Evolutionary conservation across 2,797 vertebrate species (phyloP), one percentile per base, ranked within the genome.

Genomic region (Tragelaphus oryx): DNA sequence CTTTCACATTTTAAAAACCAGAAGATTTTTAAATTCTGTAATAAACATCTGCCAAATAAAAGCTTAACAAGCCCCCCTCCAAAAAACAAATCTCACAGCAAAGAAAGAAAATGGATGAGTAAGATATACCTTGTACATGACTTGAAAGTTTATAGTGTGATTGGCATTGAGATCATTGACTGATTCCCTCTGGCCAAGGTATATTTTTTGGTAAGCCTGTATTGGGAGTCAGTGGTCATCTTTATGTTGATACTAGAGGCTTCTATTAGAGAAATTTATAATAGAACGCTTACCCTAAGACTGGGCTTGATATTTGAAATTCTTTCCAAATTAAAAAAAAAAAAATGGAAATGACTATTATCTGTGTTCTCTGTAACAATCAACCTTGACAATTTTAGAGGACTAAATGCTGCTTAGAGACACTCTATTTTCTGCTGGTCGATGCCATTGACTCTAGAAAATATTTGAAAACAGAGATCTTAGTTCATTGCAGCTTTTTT

Each of bases 391-490:
- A 48, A 57, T 74, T 83, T 88, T 65, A 41, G 28, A 96, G 30
- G 88, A 85, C 83, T 82, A 37, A 85, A 57, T 30, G 44, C 30
- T 88, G 22, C 74, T 89, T 68, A 41, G 37, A 44, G n/a, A 48
- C 18, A 48, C 79, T 78, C 55, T 95, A 30, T 94, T 91, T 88
- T 37, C 59, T 87, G 33, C 52, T 89, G 88, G 55, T 97, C 95
- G 93, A 95, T 88, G 6, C n/a, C 76, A 57, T 52, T 16, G 18
- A 96, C 76, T 94, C 80, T 13, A 74, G 93, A 80, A 97, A 95
- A n/a, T 93, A 96, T 92, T 37, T 68, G 95, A 93, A 79, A 97
- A 68, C 46, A 86, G 94, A 90, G 95, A 95, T 52, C 41, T 91
- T 26, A 65, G 7, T 60, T 68, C 20, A n/a, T 52, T 95, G n/a